Base-by-base conservation (phyloP, 2,113 vertebrate genomes). In the Upupa epops region DNA sequence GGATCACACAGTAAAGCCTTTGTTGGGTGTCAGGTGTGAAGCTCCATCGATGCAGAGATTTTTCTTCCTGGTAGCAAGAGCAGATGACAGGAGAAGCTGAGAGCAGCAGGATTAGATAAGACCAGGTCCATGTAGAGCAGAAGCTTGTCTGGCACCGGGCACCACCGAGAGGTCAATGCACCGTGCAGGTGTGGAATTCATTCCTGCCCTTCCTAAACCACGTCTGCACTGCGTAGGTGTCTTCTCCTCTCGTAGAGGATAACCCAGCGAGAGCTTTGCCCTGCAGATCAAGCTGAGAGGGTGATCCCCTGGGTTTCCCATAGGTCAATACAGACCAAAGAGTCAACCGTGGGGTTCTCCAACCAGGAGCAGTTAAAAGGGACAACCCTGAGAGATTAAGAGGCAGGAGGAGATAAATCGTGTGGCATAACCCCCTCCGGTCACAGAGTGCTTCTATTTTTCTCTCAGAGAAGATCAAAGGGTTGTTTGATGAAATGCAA, bases 391-490 rank as follows among this genome's bases (percentile, higher is more conserved):
- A 59, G 61, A 24, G 49, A 3, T 42, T 36, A 12, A 32, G 71
- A 87, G 63, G 46, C 49, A 69, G 81, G n/a, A 94, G 83, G 83
- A 81, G 84, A 36, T 73, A 37, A 91, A 92, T 82, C 0, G 0
- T 17, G 54, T 72, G 86, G 84, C 70, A 46, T 65, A 87, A 92
- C 42, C 32, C 92, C 87, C 66, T 26, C 8, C 19, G 61, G 86
- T 34, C n/a, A 92, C 54, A 46, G 76, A 94, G 63, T 24, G 36
- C 36, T 93, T 82, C 60, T 75, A 42, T 92, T 94, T 89, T 89
- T 59, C 60, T 94, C 89, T 79, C 69, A 90, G 76, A 48, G 66
- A 46, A 95, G 94, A 96, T 96, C 95, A 96, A 96, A 96, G 95
- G 85, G 84, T 63, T 0, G 74, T 95, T 94, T 95, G 95, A 96